Base-by-base conservation (phyloP, 1,140 invertebrate species). In the Drosophila mayri region DNA sequence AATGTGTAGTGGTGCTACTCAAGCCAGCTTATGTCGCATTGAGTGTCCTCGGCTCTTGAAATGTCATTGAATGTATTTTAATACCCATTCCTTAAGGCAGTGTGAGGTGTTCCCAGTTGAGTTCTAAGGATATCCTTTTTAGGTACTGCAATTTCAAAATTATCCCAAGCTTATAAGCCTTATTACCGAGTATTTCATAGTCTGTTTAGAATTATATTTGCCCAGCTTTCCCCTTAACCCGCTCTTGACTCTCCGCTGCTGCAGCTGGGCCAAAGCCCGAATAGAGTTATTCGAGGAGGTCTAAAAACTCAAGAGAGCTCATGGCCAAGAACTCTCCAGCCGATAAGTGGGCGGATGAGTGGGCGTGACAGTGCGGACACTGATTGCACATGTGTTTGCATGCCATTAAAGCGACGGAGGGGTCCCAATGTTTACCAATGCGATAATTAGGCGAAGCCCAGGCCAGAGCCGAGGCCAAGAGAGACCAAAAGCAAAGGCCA, bases 371-470 rank as follows among this genome's bases (percentile, higher is more conserved):
- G 40, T 71, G 58, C 35, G 58, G 54, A 60, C 49, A 57, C 59
- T 57, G 74, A 50, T 59, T 79, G 61, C 46, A 49, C 49, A 66
- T 61, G 57, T 72, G 67, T 79, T 77, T 88, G 84, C 76, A 60
- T 84, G 73, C 61, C 73, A 90, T 90, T 88, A 88, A 90, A 71
- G 68, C 60, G n/a, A 60, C 47, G 54, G 64, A 61, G 61, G 18
- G 35, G n/a, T 54, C 20, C 50, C 78, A 80, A 41, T 84, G 80
- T 87, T 87, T 79, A 61, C 76, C 80, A 64, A 78, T 74, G 76
- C 85, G 80, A 84, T 88, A 88, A 88, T 88, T 88, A 88, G 84
- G 67, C 79, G 71, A 73, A 49, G 52, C 44, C 14, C 22, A 73
- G 40, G 52, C 28, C 55, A 25, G 16, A 40, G 40, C 20, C 20